Conservation (phyloP, 2,888 invertebrate genomes). For the Cylloceria caligata region DNA sequence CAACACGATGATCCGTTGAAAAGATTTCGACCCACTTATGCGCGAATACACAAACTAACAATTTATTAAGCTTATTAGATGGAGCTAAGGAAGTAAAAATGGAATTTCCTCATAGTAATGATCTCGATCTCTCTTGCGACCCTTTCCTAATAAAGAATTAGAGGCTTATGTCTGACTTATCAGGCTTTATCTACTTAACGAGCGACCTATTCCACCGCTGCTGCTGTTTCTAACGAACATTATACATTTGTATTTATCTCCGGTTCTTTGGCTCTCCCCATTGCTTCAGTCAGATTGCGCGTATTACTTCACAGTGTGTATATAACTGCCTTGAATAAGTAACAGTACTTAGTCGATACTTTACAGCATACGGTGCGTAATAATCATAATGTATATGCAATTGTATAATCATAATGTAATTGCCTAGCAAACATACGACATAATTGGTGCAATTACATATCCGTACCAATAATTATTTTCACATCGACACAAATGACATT, state of each 20-base stretch:
- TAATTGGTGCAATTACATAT: constrained; percentile 50
- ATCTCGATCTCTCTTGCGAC: constrained; percentile 33
- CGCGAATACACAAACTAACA: constrained; percentile 15
- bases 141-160: constrained; percentile 53
- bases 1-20: constrained; percentile 27
- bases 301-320: constrained; percentile 39
- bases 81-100: constrained; percentile 5
- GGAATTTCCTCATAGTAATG: constrained; percentile 20
- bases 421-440: constrained; percentile 15
- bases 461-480: constrained; percentile 41
- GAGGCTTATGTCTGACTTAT: constrained; percentile 58
- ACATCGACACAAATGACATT: neutral
- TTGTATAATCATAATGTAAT: constrained; percentile 1
- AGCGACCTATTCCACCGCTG: constrained; percentile 50
- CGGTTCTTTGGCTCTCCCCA: constrained; percentile 23
- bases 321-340: constrained; percentile 43
- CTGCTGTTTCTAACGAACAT: constrained; percentile 46
- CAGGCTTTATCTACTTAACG: constrained; percentile 64
- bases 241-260: constrained; percentile 26
- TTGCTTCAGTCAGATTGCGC: constrained; percentile 9
- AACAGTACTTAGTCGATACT: constrained; percentile 51
- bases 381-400: constrained; percentile 20
- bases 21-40: constrained; percentile 43
- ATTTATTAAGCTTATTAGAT: constrained; percentile 33
- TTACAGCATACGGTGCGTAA: constrained; percentile 24